A percentile compares a stretch with the other conserved stretches of the same genome.
These are phyloP conservation scores for Eulemur rufifrons DNA, from an alignment of 2,113 vertebrate species.

Conservation along the genomic window DNA sequence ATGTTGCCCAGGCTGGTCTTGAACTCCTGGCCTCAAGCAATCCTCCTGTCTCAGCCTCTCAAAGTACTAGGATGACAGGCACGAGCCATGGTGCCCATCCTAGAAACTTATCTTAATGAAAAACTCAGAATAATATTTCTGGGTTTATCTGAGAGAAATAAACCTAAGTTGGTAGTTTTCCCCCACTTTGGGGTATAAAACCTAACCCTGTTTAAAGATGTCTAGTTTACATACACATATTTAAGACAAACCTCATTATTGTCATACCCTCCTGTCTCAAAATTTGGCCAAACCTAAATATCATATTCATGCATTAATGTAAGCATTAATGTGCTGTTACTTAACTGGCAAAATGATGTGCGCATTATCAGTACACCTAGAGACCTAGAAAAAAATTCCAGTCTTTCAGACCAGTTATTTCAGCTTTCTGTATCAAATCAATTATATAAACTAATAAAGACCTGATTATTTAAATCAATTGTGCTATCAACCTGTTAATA, in stretches of 20 bases:
- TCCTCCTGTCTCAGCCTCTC: too few relatives aligned
- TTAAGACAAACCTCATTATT: slow-evolving; percentile 69
- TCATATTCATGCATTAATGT: not conserved
- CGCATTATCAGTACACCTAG: slow-evolving; percentile 49
- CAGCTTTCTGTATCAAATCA: slow-evolving; percentile 70
- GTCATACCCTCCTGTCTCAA: not conserved
- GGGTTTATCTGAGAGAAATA: slow-evolving; percentile 26
- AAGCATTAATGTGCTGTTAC: slow-evolving; percentile 31
- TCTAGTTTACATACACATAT: slow-evolving; percentile 56
- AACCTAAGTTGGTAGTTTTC: not conserved
- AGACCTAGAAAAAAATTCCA: slow-evolving; percentile 57
- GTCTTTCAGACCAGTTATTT: slow-evolving; percentile 77
- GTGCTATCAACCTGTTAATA: slow-evolving; percentile 82
- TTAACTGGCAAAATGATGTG: slow-evolving; percentile 48
- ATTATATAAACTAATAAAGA: slow-evolving; percentile 75
- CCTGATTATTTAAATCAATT: slow-evolving; percentile 75
- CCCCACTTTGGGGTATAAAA: not conserved
- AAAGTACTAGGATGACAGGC: too few relatives aligned
- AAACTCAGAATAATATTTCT: slow-evolving; percentile 14
- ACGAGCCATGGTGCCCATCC: too few relatives aligned
- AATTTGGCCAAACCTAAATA: slow-evolving; percentile 62
- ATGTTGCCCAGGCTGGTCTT: too few relatives aligned
- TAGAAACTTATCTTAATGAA: slow-evolving; percentile 32
- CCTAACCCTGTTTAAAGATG: not conserved
- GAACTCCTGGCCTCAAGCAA: too few relatives aligned